Evolutionary conservation across 1,140 invertebrate genomes (phyloP).

Genomic region (Halictus rubicundus): DNA sequence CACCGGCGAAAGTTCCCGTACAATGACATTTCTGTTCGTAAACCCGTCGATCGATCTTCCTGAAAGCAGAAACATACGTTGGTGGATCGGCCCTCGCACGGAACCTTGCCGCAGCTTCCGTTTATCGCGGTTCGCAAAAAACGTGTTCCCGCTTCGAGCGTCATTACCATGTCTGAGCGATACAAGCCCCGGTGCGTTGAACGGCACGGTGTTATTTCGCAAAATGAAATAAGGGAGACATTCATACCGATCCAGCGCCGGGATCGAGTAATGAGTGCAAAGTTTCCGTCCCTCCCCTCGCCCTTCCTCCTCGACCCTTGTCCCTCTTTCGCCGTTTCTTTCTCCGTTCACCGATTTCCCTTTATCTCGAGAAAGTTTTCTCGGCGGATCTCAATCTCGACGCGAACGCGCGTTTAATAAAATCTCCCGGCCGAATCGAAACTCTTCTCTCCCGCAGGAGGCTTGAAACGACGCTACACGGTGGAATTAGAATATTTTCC

Average conservation of each 20-base stretch:
- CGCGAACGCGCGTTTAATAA: constrained; percentile 55
- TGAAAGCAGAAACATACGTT: constrained; percentile 24
- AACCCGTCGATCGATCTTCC: constrained; percentile 11
- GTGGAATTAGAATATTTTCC: not conserved
- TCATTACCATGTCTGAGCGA: constrained; percentile 61
- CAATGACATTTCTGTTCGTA: constrained; percentile 23
- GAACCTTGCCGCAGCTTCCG: constrained; percentile 14
- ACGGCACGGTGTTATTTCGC: constrained; percentile 60
- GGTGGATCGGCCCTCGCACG: not conserved
- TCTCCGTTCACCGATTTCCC: constrained; percentile 4
- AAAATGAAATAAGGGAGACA: constrained; percentile 69
- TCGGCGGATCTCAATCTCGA: constrained; percentile 38
- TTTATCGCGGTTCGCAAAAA: constrained; percentile 60
- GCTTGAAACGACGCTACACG: no score
- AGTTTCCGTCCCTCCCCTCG: constrained; percentile 47
- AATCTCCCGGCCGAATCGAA: constrained; percentile 31
- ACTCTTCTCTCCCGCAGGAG: not conserved
- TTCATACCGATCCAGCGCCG: constrained; percentile 57
- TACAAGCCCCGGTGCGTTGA: constrained; percentile 57
- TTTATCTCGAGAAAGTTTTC: constrained; percentile 47
- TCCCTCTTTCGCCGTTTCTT: not conserved
- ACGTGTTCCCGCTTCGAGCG: constrained; percentile 50
- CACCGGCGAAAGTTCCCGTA: not conserved
- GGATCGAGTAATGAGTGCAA: constrained; percentile 63
- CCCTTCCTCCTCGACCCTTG: constrained; percentile 19